Conservation (phyloP, 1,140 invertebrate species). For the Scylla paramamosain region DNA sequence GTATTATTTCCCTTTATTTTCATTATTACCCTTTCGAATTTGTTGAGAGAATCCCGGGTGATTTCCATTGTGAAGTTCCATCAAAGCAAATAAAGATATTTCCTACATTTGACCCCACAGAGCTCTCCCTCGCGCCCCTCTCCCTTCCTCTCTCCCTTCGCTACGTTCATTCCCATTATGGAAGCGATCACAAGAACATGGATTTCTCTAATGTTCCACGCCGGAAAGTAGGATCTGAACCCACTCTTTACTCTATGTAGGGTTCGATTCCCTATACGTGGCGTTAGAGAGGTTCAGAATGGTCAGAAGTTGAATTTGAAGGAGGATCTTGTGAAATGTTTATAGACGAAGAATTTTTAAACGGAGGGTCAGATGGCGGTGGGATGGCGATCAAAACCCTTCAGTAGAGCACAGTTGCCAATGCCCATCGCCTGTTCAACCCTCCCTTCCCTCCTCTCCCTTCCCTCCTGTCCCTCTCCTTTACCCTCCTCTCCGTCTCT, state of each 20-base stretch:
- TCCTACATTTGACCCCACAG: slow-evolving; percentile 68
- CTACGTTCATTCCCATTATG: slow-evolving; percentile 33
- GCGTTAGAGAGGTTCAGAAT: too few relatives aligned
- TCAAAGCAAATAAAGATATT: slow-evolving; percentile 74
- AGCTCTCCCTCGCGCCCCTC: slow-evolving; percentile 27
- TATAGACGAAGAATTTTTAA: slow-evolving; percentile 32
- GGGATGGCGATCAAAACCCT: slow-evolving; percentile 53
- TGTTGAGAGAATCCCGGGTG: slow-evolving; percentile 71
- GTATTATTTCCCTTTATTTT: slow-evolving; percentile 73
- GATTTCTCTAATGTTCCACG: too few relatives aligned
- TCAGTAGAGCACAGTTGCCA: slow-evolving; percentile 59
- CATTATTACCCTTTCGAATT: slow-evolving; percentile 75
- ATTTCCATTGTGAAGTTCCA: slow-evolving; percentile 69
- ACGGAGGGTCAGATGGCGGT: background rate
- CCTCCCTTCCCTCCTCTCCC: background rate
- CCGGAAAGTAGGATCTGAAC: too few relatives aligned
- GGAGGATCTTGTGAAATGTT: background rate
- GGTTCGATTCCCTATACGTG: too few relatives aligned
- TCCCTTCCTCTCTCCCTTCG: background rate
- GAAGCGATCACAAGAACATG: background rate
- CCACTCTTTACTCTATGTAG: too few relatives aligned
- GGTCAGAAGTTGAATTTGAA: too few relatives aligned
- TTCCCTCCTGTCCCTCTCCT: background rate
- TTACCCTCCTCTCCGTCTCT: too few relatives aligned
- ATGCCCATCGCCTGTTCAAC: background rate